A percentile compares a stretch with the other conserved stretches of the same genome.
phyloP scores from a whole-genome alignment of 2,113 vertebrate species.

The Sprattus sprattus region DNA sequence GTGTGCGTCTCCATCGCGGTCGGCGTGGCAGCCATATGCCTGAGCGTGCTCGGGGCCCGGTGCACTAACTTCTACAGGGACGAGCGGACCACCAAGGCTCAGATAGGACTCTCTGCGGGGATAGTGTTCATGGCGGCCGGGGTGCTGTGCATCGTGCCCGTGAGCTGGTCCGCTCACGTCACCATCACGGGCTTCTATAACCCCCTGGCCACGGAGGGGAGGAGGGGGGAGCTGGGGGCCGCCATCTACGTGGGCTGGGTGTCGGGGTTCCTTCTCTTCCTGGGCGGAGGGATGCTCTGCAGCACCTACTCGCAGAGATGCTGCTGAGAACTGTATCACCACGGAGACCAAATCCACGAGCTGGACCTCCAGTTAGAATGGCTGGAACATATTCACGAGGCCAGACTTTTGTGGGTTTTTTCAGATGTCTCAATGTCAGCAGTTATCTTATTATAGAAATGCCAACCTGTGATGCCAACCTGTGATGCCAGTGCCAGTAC shows the following conservation, averaged over 20 bases:
- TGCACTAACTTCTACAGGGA: conserved; percentile 70
- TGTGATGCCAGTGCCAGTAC: conserved; percentile 23
- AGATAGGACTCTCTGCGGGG: conserved; percentile 62
- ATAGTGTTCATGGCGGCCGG: conserved; percentile 72
- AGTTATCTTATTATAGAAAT: neutral
- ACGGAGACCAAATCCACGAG: neutral
- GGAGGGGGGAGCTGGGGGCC: conserved; percentile 82
- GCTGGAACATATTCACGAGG: neutral
- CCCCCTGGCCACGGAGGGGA: conserved; percentile 68
- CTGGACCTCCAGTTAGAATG: neutral
- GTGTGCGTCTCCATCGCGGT: conserved; percentile 71
- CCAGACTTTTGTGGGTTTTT: neutral
- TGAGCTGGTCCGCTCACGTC: conserved; percentile 80
- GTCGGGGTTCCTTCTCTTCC: conserved; percentile 76
- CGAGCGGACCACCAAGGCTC: conserved; percentile 60
- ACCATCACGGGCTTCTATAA: conserved; percentile 86
- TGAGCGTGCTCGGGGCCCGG: conserved; percentile 62
- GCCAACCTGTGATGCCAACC: neutral
- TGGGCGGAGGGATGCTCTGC: conserved; percentile 82
- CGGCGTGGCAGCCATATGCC: conserved; percentile 63
- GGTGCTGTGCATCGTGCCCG: conserved; percentile 73
- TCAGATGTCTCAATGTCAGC: neutral
- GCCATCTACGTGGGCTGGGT: conserved; percentile 87
- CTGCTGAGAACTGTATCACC: conserved; percentile 37
- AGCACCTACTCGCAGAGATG: conserved; percentile 60